phyloP scores from a whole-genome alignment of 1,140 invertebrate species.

The Drosophila bifasciata region DNA sequence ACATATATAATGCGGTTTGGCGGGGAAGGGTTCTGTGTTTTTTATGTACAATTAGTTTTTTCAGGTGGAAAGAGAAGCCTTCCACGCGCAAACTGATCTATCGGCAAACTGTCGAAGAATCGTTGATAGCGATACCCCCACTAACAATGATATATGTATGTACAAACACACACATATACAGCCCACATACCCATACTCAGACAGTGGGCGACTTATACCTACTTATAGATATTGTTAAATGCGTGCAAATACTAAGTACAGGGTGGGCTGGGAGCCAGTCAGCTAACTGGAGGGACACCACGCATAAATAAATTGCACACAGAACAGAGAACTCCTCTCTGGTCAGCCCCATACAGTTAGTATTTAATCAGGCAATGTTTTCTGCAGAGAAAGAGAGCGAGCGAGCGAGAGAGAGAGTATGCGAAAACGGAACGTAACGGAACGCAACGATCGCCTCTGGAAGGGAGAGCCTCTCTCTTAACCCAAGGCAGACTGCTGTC shows the following conservation, averaged over 20 bases:
- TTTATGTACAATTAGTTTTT: slow-evolving; percentile 24
- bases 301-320: slow-evolving; percentile 4
- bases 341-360: no score
- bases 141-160: slow-evolving; percentile 39
- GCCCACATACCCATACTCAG: slow-evolving; percentile 2
- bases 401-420: no score
- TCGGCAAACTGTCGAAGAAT: slow-evolving; percentile 80
- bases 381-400: no score
- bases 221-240: slow-evolving; percentile 27
- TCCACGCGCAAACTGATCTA: slow-evolving; percentile 80
- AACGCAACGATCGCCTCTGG: neutral
- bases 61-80: slow-evolving; percentile 63
- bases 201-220: slow-evolving; percentile 4
- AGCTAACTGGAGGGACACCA: no score
- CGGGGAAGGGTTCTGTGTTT: neutral
- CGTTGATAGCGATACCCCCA: slow-evolving; percentile 69
- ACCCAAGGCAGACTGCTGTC: slow-evolving; percentile 11
- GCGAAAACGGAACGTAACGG: no score
- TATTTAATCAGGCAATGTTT: no score
- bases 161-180: slow-evolving; percentile 15
- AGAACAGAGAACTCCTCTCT: no score
- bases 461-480: slow-evolving; percentile 7
- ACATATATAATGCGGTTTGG: neutral
- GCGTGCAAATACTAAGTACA: slow-evolving; percentile 22
- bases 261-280: neutral